Evolutionary conservation across 2,113 vertebrate species (phyloP), one percentile per base, ranked within the genome.

Genomic region (Alouatta palliata): DNA sequence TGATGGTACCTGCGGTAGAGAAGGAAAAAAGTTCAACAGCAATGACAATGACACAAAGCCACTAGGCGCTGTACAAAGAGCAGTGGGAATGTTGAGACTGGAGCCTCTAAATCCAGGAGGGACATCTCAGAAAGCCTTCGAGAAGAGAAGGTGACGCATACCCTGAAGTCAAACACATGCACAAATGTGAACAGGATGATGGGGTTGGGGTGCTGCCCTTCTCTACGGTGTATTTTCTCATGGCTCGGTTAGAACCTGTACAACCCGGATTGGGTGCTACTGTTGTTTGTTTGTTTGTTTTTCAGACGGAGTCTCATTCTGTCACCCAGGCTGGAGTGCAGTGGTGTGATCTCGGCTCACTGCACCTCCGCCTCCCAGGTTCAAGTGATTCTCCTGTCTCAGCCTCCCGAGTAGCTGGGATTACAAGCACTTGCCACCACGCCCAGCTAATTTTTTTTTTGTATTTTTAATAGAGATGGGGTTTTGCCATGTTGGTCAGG

Each of bases 51-150:
- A n/a, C 75, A 19, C 23, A 40, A 21, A 43, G 20, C 35, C 68
- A 30, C 0, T 3, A 0, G 30, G 2, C 7, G 0, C 0, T 21
- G 19, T 19, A 3, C 45, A 20, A 12, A 43, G 80, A 37, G 13
- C 58, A 49, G 17, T 10, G 27, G 64, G 17, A 2, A 8, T 27
- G 40, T 8, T 23, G 71, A 45, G 56, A 43, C 23, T 1, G 23
- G 73, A 19, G 1, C 27, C 40, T 68, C 54, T 25, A 16, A 14
- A n/a, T 45, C 32, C 43, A 35, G 32, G 52, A 73, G 70, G 20
- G 43, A 20, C 13, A 9, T 32, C 52, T 68, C 70, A 56, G 49
- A 83, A 54, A 73, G 82, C 16, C 85, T 79, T 90, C 32, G 0
- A 11, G n/a, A 54, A 58, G 32, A 61, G 35, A 16, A 79, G 68